Evolutionary conservation across 2,797 vertebrate genomes (phyloP), one percentile per base, ranked within the genome.

Genomic region (Notolabrus celidotus): DNA sequence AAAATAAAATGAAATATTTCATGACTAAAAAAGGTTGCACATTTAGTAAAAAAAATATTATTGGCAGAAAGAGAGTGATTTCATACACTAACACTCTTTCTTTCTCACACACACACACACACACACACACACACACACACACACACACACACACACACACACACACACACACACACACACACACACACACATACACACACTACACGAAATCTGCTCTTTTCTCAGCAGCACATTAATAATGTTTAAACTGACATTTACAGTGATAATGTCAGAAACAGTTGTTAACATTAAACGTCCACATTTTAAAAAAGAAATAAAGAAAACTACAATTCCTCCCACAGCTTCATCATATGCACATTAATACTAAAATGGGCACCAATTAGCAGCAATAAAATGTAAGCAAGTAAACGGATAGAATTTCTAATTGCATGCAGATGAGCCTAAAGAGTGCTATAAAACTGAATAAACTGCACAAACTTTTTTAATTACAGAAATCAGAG

Each of bases 361-460:
- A 88, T 90, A 89, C 80, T 71, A 64, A 89, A 90, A 87, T 70
- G 74, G 89, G 87, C 75, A 71, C 85, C 84, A 93, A 92, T 91
- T 89, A 92, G 86, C 74, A 80, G 50, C 23, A 17, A 64, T 77
- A 62, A 82, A 83, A 89, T 83, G 66, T 82, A 79, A 65, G 45
- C 57, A 67, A 83, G 78, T 78, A 83, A 31, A 87, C 86, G 74
- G 79, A 87, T 75, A 68, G 80, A 80, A 84, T 86, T 86, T 77
- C 67, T 86, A 89, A 90, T 88, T 89, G 81, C 83, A 82, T 71
- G 82, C 74, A 83, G 86, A 84, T 43, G 84, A 85, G 75, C 72
- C 79, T 71, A 51, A 74, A 27, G 71, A 87, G 84, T 66, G 43
- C 80, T 45, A 86, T 87, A 82, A 90, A 90, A 82, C 47, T 74